A percentile compares a stretch with the other conserved stretches of the same genome.
Evolutionary conservation across 2,888 invertebrate species (phyloP).

Genomic region (Caenorhabditis japonica): DNA sequence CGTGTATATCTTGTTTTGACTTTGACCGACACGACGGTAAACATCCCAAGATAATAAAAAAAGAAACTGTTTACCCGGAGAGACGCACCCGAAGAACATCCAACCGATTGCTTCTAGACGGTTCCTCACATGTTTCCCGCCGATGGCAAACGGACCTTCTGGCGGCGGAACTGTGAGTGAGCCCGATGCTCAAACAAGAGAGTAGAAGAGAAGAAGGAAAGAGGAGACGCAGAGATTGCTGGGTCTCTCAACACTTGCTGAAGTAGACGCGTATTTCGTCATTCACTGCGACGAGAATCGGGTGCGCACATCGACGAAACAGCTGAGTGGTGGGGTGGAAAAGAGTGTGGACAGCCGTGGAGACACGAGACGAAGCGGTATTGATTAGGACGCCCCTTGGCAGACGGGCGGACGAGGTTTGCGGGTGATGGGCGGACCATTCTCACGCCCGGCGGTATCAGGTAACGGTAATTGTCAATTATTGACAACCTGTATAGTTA

Average conservation of each 20-base stretch:
- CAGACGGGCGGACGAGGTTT: slow-evolving; percentile 15
- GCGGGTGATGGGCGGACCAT: slow-evolving; percentile 9
- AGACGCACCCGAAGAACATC: slow-evolving; percentile 5
- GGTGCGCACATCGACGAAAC: slow-evolving; percentile 35
- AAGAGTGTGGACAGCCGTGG: slow-evolving; percentile 13
- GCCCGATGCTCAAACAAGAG: slow-evolving; percentile 25
- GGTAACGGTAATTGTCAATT: no score
- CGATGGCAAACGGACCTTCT: background rate
- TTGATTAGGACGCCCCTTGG: slow-evolving; percentile 43
- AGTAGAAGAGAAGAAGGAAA: background rate
- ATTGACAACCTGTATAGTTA: no score
- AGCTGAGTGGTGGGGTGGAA: slow-evolving; percentile 42
- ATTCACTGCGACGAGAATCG: slow-evolving; percentile 26
- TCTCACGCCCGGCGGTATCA: background rate
- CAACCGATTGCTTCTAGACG: background rate
- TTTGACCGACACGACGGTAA: background rate
- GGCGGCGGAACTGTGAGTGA: no score
- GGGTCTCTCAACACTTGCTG: slow-evolving; percentile 14
- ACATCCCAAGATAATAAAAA: background rate
- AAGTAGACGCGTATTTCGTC: slow-evolving; percentile 16
- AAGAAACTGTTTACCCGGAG: background rate
- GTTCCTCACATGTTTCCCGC: background rate
- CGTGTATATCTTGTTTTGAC: background rate
- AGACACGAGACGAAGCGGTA: slow-evolving; percentile 27
- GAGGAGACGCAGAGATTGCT: slow-evolving; percentile 24